These are phyloP conservation scores for Caloenas nicobarica DNA, from an alignment of 2,113 vertebrate species.

Conservation along the genomic window DNA sequence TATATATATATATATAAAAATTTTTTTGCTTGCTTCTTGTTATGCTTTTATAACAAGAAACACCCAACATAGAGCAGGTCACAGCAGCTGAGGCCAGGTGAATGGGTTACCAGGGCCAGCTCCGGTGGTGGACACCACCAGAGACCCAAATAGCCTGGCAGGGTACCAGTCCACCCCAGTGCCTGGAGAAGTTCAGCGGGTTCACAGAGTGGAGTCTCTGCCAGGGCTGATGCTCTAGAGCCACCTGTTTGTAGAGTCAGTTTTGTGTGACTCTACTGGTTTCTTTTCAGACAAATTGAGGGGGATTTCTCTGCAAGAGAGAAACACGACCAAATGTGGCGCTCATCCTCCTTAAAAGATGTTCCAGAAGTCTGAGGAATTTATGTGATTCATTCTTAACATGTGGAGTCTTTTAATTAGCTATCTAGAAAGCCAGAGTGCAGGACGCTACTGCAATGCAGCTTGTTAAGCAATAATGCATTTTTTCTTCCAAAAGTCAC, in stretches of 20 bases:
- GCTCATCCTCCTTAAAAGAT: background rate
- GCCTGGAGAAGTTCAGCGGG: background rate
- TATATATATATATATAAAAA: no score
- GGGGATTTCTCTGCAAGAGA: background rate
- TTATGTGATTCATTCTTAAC: constrained; percentile 7
- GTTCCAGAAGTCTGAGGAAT: background rate
- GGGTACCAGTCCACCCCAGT: background rate
- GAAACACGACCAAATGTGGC: fast-evolving
- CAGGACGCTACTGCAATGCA: constrained; percentile 50
- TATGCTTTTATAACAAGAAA: background rate
- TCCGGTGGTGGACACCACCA: fast-evolving
- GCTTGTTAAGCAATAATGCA: constrained; percentile 60
- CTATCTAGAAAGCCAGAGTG: constrained; percentile 34
- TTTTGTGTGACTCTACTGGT: background rate
- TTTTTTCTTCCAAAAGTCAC: constrained; percentile 72
- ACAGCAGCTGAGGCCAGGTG: background rate
- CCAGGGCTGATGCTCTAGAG: background rate
- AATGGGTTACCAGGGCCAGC: background rate
- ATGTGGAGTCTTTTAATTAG: constrained; percentile 47
- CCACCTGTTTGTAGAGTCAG: background rate
- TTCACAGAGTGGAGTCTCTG: background rate
- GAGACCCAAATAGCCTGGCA: background rate
- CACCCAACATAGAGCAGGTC: fast-evolving
- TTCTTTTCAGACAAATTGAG: background rate
- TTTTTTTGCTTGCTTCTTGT: background rate